phyloP scores from a whole-genome alignment of 2,797 vertebrate genomes.

The Nyctibius grandis region DNA sequence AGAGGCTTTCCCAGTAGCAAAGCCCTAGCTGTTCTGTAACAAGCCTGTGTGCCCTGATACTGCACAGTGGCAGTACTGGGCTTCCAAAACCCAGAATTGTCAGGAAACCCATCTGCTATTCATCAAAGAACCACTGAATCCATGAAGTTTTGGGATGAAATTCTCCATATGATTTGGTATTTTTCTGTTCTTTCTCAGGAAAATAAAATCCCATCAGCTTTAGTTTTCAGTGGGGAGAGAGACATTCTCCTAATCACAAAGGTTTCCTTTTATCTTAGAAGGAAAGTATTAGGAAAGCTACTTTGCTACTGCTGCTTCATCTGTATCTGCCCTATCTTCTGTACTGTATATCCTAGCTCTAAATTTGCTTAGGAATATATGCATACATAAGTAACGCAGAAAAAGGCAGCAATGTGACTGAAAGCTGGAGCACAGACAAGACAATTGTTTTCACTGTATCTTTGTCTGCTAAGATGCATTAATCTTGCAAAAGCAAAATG shows the following conservation, averaged over 20 bases:
- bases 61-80: not conserved
- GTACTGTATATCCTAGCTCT: not conserved
- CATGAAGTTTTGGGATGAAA: not conserved
- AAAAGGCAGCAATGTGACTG: slow-evolving; percentile 14
- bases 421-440: slow-evolving; percentile 24
- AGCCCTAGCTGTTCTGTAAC: not conserved
- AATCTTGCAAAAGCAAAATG: slow-evolving; percentile 43
- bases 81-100: not conserved
- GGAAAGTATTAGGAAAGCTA: not conserved
- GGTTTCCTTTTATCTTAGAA: not conserved
- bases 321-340: not conserved
- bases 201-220: not conserved
- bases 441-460: slow-evolving; percentile 32
- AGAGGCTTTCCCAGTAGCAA: not conserved
- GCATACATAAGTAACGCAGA: not conserved
- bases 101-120: not conserved
- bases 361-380: slow-evolving; percentile 6
- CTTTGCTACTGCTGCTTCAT: not conserved
- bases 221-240: not conserved
- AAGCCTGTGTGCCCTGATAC: not conserved
- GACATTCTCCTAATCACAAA: not conserved
- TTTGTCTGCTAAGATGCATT: slow-evolving; percentile 29
- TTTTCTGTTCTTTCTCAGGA: not conserved
- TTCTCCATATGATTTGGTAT: not conserved
- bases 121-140: not conserved